These are phyloP conservation scores for Parasteatoda lunata DNA, from an alignment of 2,888 invertebrate genomes.

Conservation along the genomic window DNA sequence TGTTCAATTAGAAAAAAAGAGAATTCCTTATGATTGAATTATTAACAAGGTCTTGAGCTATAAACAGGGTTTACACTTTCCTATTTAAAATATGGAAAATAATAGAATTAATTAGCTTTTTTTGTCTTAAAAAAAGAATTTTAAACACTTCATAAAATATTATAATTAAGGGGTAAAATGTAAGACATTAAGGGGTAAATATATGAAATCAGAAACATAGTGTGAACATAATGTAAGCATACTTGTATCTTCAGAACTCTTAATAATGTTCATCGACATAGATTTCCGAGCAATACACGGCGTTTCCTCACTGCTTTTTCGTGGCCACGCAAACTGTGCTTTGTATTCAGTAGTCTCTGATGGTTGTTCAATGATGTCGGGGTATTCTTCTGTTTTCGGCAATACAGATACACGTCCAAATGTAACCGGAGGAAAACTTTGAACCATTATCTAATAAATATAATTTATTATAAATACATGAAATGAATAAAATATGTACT, in stretches of 20 bases:
- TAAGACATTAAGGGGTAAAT: too few relatives aligned
- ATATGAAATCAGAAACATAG: too few relatives aligned
- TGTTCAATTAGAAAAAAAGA: too few relatives aligned
- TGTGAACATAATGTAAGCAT: neutral
- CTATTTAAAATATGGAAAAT: too few relatives aligned
- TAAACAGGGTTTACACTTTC: too few relatives aligned
- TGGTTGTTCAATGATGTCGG: conserved; percentile 49
- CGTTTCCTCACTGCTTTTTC: conserved; percentile 37
- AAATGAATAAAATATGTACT: neutral
- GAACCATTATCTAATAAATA: conserved; percentile 61
- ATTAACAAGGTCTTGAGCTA: too few relatives aligned
- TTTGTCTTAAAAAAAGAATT: too few relatives aligned
- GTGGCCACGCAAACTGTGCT: conserved; percentile 91
- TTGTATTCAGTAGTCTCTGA: conserved; percentile 82
- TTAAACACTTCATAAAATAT: too few relatives aligned
- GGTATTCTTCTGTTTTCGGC: conserved; percentile 54
- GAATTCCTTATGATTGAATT: too few relatives aligned
- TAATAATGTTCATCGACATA: conserved; percentile 83
- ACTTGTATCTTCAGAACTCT: conserved; percentile 52
- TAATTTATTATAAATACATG: neutral
- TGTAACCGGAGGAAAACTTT: conserved; percentile 65
- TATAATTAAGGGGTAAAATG: too few relatives aligned
- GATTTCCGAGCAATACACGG: conserved; percentile 83
- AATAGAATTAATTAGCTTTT: too few relatives aligned
- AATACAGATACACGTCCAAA: conserved; percentile 46